These are phyloP conservation scores for Arothron firmamentum DNA, from an alignment of 2,113 vertebrate species.

Conservation along the genomic window DNA sequence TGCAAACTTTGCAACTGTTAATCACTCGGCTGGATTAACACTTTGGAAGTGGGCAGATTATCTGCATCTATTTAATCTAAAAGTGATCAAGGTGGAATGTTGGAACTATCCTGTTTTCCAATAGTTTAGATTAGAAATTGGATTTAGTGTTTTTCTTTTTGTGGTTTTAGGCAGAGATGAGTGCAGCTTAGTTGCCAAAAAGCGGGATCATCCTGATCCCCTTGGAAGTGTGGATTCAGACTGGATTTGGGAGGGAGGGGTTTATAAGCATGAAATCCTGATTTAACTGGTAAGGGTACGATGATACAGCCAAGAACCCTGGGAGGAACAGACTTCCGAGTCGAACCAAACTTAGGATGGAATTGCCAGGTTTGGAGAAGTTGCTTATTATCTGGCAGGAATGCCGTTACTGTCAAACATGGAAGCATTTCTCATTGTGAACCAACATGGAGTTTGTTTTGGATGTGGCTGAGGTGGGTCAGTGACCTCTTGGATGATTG, in stretches of 20 bases:
- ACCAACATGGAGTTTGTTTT: too few species aligned
- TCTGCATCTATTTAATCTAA: too few species aligned
- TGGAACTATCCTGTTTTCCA: neutral
- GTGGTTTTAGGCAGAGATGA: constrained; percentile 22
- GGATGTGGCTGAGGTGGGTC: too few species aligned
- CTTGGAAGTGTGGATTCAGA: constrained; percentile 33
- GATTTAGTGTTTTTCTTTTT: constrained; percentile 10
- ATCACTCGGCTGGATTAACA: neutral
- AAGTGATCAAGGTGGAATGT: too few species aligned
- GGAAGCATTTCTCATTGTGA: too few species aligned
- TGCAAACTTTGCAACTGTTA: neutral
- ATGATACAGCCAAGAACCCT: neutral
- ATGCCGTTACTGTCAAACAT: too few species aligned
- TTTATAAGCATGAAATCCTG: constrained; percentile 25
- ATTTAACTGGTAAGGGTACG: constrained; percentile 9
- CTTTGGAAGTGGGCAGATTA: neutral
- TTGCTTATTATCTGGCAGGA: too few species aligned
- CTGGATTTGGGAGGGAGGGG: constrained; percentile 42
- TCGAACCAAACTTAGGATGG: neutral
- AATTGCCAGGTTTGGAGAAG: too few species aligned
- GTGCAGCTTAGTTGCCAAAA: constrained; percentile 32
- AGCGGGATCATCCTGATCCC: constrained; percentile 37
- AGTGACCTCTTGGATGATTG: too few species aligned
- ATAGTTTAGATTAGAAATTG: constrained; percentile 14
- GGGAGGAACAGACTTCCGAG: neutral